Evolutionary conservation across 2,797 vertebrate genomes (phyloP).

Genomic region (Onychomys torridus): DNA sequence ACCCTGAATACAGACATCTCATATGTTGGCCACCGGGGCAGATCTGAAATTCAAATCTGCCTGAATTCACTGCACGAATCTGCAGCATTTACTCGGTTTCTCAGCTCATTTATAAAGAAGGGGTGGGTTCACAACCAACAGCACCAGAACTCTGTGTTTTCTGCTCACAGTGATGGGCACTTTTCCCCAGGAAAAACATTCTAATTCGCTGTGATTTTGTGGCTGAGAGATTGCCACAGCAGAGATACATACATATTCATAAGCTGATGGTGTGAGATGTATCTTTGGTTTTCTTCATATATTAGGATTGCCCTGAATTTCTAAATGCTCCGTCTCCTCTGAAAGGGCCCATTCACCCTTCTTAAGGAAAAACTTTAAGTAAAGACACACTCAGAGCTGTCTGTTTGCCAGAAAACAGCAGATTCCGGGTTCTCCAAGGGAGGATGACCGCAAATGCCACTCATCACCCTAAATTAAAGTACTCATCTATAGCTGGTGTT

Average conservation of each 20-base stretch:
- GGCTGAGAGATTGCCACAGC: background rate
- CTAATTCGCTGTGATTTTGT: slow-evolving; percentile 18
- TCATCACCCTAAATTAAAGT: slow-evolving; percentile 72
- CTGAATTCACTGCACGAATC: slow-evolving; percentile 69
- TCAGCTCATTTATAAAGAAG: slow-evolving; percentile 59
- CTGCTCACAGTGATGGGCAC: background rate
- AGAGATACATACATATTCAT: slow-evolving; percentile 19
- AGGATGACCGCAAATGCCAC: slow-evolving; percentile 74
- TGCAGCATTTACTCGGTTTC: slow-evolving; percentile 52
- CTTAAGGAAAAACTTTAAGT: slow-evolving; percentile 65
- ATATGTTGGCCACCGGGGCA: slow-evolving; percentile 79
- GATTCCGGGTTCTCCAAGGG: slow-evolving; percentile 64
- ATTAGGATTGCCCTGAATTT: slow-evolving; percentile 29
- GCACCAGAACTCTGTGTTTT: background rate
- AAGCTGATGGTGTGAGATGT: background rate
- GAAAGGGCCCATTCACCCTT: slow-evolving; percentile 73
- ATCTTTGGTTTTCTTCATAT: slow-evolving; percentile 41
- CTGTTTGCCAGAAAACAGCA: slow-evolving; percentile 68
- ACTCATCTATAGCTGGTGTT: slow-evolving; percentile 77
- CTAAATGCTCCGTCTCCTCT: slow-evolving; percentile 18
- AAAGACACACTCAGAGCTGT: slow-evolving; percentile 61
- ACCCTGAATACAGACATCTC: slow-evolving; percentile 69
- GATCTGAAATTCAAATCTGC: slow-evolving; percentile 76
- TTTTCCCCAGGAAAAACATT: slow-evolving; percentile 46
- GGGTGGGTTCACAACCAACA: slow-evolving; percentile 18